A percentile compares a stretch with the other conserved stretches of the same genome.
These are phyloP conservation scores for Planococcus citri DNA, from an alignment of 1,140 invertebrate genomes.

Conservation along the genomic window DNA sequence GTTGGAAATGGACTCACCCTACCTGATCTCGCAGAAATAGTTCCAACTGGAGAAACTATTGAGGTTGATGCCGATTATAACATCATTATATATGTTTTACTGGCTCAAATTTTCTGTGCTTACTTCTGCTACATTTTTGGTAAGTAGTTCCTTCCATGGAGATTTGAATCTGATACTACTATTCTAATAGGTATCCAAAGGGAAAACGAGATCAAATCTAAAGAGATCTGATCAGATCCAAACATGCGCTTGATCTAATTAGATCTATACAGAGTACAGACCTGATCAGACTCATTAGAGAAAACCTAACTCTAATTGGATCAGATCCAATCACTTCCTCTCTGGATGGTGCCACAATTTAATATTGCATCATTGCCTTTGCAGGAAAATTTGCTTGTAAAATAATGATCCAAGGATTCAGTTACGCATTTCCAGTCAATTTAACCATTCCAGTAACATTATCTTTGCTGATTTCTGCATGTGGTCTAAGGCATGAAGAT, in stretches of 20 bases:
- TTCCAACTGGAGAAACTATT: conserved; percentile 55
- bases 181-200: too few relatives aligned
- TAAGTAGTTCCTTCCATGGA: too few relatives aligned
- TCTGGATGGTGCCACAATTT: neutral
- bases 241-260: too few relatives aligned
- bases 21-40: conserved; percentile 58
- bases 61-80: conserved; percentile 52
- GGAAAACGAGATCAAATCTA: too few relatives aligned
- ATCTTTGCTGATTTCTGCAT: conserved; percentile 75
- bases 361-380: conserved; percentile 13
- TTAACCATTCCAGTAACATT: conserved; percentile 80
- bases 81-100: conserved; percentile 60
- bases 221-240: too few relatives aligned
- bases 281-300: neutral
- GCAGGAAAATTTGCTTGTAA: conserved; percentile 86
- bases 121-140: conserved; percentile 83
- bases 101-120: conserved; percentile 68
- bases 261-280: too few relatives aligned
- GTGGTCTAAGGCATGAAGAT: conserved; percentile 70
- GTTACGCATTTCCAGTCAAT: conserved; percentile 88
- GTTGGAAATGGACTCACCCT: conserved; percentile 35
- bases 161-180: too few relatives aligned
- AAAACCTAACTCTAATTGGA: too few relatives aligned
- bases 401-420: conserved; percentile 91
- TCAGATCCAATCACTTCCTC: neutral